phyloP scores from a whole-genome alignment of 2,888 invertebrate species.

The Adelphocoris suturalis region DNA sequence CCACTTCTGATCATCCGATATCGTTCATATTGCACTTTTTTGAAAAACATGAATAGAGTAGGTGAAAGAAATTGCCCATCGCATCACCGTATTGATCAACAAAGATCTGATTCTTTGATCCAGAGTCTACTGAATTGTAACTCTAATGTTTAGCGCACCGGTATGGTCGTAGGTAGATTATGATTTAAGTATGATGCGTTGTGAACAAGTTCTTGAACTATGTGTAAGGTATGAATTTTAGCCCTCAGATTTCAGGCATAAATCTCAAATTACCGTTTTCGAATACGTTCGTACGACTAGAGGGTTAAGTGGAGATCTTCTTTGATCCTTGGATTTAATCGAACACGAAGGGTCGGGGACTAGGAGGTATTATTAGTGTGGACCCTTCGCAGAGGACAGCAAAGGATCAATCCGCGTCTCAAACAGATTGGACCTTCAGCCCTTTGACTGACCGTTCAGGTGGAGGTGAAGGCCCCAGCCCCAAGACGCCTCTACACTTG shows the following conservation, averaged over 20 bases:
- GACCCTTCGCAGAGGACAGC: neutral
- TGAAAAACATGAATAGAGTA: too few relatives aligned
- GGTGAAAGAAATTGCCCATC: too few relatives aligned
- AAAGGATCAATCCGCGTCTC: conserved; percentile 43
- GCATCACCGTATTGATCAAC: too few relatives aligned
- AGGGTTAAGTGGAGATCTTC: neutral
- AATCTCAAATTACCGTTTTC: neutral
- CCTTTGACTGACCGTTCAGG: conserved; percentile 14
- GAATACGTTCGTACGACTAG: neutral
- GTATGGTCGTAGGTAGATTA: too few relatives aligned
- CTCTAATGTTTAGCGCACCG: too few relatives aligned
- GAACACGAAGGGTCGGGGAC: conserved; percentile 15
- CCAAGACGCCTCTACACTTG: neutral
- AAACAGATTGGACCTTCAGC: conserved; percentile 35
- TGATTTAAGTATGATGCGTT: too few relatives aligned
- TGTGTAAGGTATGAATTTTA: too few relatives aligned
- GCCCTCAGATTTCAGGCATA: neutral
- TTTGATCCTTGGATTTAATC: conserved; percentile 13
- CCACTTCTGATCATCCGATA: too few relatives aligned
- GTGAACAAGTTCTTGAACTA: too few relatives aligned
- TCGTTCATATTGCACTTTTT: too few relatives aligned
- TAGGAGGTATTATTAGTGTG: neutral
- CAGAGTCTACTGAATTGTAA: too few relatives aligned
- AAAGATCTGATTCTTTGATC: too few relatives aligned
- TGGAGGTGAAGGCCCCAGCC: conserved; percentile 6